Evolutionary conservation across 2,888 invertebrate species (phyloP), one percentile per base, ranked within the genome.

Genomic region (Didymodactylos carnosus): DNA sequence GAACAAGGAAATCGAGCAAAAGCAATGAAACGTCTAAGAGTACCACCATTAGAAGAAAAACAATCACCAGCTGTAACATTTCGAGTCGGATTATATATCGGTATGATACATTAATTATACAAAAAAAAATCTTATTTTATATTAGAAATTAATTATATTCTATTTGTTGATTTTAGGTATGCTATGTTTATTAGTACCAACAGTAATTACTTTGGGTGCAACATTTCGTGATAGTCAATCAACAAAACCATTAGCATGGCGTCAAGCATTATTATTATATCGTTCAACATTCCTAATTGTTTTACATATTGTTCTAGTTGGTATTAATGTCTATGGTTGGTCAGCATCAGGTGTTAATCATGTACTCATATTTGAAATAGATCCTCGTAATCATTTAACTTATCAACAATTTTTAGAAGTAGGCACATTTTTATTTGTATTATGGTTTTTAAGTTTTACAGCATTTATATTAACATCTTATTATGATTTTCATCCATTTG

Each of bases 291-390:
- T 98, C 78, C 88, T 98, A 10, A 86, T 97, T 76, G 90, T 94
- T 41, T 88, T 93, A 80, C 93, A 94, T 81, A 88, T 94, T 80
- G 94, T 95, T 82, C 86, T 95, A 43, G 91, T 95, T 84, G 95
- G 94, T 39, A 89, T 95, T 72, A 95, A 95, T 81, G 92, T 94
- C 0, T 94, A 94, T 82, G 94, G 94, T 10, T 95, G 95, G 95
- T 86, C 94, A 77, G 91, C 93, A 0, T 93, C 94, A 0, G 95
- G 97, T 5, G 95, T 97, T n/a, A 95, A 95, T 85, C 95, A 97
- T 82, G 95, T 97, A 0, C 86, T 97, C 2, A 97, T 97, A 78
- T 97, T 97, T 83, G 95, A 95, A 82, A 85, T 97, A 79, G 94
- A 97, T 83, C 95, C 95, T 0, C 86, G 95, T 75, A 92, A 94